These are phyloP conservation scores for Melanophora roralis DNA, from an alignment of 2,888 invertebrate species.

Conservation along the genomic window DNA sequence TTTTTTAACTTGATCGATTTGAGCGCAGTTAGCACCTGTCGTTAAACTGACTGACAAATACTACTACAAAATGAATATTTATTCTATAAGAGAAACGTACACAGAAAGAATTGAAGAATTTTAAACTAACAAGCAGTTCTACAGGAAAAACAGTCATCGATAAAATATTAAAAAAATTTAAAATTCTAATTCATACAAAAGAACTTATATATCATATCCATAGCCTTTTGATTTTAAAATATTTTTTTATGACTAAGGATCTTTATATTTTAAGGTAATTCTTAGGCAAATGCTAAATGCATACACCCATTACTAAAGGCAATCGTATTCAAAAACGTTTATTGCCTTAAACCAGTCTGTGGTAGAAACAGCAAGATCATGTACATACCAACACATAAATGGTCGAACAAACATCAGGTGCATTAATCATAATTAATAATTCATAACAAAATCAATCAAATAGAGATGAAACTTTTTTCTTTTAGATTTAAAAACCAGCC, in stretches of 20 bases:
- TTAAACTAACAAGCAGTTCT: slow-evolving; percentile 4
- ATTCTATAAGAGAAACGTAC: slow-evolving; percentile 3
- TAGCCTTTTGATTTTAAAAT: not conserved
- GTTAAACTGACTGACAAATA: slow-evolving; percentile 61
- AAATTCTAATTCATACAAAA: slow-evolving; percentile 43
- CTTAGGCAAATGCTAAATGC: slow-evolving; percentile 5
- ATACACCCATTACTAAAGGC: too few relatives aligned
- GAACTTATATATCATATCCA: not conserved
- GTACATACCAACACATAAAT: not conserved
- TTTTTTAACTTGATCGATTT: slow-evolving; percentile 61
- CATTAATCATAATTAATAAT: slow-evolving; percentile 63
- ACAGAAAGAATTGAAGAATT: not conserved
- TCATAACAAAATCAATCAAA: slow-evolving; percentile 63
- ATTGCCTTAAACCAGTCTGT: slow-evolving; percentile 23
- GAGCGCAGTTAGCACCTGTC: slow-evolving; percentile 65
- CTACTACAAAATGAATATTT: slow-evolving; percentile 60
- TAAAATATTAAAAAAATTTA: slow-evolving; percentile 48
- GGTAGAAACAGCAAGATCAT: slow-evolving; percentile 11
- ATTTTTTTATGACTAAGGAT: slow-evolving; percentile 50
- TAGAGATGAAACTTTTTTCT: slow-evolving; percentile 44
- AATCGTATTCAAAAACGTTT: not conserved
- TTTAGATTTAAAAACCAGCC: slow-evolving; percentile 24
- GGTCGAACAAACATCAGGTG: slow-evolving; percentile 48
- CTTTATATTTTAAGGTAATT: not conserved
- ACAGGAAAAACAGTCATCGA: slow-evolving; percentile 46